Evolutionary conservation across 2,113 vertebrate genomes (phyloP).

Genomic region (Bostrychus sinensis): DNA sequence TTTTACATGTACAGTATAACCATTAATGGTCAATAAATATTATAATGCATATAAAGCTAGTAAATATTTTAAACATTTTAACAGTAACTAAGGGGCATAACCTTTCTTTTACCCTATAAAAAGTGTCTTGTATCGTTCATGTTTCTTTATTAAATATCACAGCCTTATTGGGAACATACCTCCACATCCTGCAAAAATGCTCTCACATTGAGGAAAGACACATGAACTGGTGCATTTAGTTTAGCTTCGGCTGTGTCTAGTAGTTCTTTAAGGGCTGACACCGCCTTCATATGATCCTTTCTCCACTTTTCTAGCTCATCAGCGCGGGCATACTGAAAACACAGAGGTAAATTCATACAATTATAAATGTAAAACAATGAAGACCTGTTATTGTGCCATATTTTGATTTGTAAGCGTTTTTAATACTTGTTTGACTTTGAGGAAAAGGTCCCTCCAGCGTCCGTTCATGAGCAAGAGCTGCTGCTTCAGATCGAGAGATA

Average conservation of each 20-base stretch:
- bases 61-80: no score
- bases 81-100: no score
- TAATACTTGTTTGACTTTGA: slow-evolving; percentile 92
- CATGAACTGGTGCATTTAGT: slow-evolving; percentile 81
- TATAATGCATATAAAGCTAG: no score
- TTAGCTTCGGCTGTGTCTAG: slow-evolving; percentile 84
- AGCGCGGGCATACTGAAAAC: slow-evolving; percentile 84
- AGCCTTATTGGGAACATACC: slow-evolving; percentile 77
- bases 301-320: slow-evolving; percentile 89
- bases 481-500: slow-evolving; percentile 95
- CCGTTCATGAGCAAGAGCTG: slow-evolving; percentile 88
- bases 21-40: no score
- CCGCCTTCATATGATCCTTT: slow-evolving; percentile 84
- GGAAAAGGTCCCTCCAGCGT: slow-evolving; percentile 77
- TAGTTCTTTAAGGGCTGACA: slow-evolving; percentile 83
- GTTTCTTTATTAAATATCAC: no score
- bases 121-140: no score
- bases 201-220: slow-evolving; percentile 88
- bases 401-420: background rate
- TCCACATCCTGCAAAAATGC: slow-evolving; percentile 88
- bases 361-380: background rate
- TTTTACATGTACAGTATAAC: no score
- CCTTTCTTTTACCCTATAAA: no score
- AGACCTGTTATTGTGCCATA: background rate
- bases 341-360: background rate